A percentile compares a stretch with the other conserved stretches of the same genome.
These are phyloP conservation scores for Stenolophus ochropezus DNA, from an alignment of 2,888 invertebrate genomes.

Conservation along the genomic window DNA sequence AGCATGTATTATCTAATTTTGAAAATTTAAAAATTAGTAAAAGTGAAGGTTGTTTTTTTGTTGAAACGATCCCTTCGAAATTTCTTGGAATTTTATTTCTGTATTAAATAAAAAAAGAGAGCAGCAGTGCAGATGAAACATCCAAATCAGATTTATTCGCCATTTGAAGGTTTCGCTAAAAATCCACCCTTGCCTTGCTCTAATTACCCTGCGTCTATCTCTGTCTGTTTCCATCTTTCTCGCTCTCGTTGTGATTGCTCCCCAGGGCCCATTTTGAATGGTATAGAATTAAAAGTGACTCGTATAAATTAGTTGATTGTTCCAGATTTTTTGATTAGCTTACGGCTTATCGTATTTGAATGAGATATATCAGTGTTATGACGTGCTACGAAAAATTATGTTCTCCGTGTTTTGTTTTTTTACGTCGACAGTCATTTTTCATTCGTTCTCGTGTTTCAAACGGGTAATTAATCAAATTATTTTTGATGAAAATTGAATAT, in stretches of 20 bases:
- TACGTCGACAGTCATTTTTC: constrained; percentile 54
- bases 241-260: constrained; percentile 38
- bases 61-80: no score
- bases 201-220: constrained; percentile 30
- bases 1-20: no score
- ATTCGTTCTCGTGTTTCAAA: constrained; percentile 49
- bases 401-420: constrained; percentile 40
- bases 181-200: background rate
- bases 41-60: no score
- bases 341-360: constrained; percentile 31
- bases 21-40: no score
- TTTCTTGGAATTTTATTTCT: no score
- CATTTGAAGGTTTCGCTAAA: constrained; percentile 33
- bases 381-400: constrained; percentile 46
- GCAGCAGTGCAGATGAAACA: constrained; percentile 47
- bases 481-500: constrained; percentile 54
- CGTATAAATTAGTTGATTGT: constrained; percentile 58
- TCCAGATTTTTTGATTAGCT: constrained; percentile 53
- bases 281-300: constrained; percentile 54
- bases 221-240: background rate
- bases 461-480: constrained; percentile 58
- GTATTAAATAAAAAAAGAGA: no score
- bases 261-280: constrained; percentile 37
- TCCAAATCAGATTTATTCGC: constrained; percentile 46
- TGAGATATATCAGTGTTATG: constrained; percentile 54